Evolutionary conservation across 2,113 vertebrate genomes (phyloP).

Genomic region (Cavia porcellus): DNA sequence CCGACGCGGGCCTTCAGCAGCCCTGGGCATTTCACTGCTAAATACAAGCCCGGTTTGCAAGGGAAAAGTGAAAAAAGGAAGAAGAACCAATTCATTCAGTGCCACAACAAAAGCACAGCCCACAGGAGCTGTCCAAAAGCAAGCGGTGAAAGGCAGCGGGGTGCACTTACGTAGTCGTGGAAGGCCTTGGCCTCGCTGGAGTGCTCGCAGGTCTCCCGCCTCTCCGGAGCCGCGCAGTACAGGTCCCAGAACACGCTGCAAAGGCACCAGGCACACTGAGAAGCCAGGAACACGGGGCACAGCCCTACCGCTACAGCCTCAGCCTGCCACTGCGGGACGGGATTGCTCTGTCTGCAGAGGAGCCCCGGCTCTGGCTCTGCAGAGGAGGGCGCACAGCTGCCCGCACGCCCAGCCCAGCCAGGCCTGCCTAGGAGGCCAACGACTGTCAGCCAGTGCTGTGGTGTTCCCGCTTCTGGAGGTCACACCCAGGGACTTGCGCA

Average conservation of each 20-base stretch:
- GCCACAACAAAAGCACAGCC: neutral
- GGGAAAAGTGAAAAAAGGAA: neutral
- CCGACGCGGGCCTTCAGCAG: neutral
- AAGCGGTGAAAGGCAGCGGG: neutral
- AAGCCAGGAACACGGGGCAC: neutral
- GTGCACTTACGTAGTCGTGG: constrained; percentile 93
- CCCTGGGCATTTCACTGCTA: constrained; percentile 32
- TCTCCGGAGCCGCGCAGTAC: constrained; percentile 94
- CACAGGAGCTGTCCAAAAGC: neutral
- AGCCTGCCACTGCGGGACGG: neutral
- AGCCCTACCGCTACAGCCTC: constrained; percentile 6
- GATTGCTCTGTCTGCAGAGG: constrained; percentile 18
- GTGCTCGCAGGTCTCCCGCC: constrained; percentile 94
- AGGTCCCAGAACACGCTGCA: constrained; percentile 95
- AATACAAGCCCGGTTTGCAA: constrained; percentile 21
- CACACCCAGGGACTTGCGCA: neutral
- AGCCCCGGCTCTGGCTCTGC: neutral
- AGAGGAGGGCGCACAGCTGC: neutral
- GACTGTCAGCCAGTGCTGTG: neutral
- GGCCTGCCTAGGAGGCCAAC: constrained; percentile 13
- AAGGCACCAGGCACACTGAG: constrained; percentile 74
- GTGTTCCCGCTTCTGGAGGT: neutral
- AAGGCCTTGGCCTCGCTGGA: constrained; percentile 95
- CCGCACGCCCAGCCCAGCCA: neutral
- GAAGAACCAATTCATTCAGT: constrained; percentile 1